These are phyloP conservation scores for Pocota personata DNA, from an alignment of 2,888 invertebrate species.

Conservation along the genomic window DNA sequence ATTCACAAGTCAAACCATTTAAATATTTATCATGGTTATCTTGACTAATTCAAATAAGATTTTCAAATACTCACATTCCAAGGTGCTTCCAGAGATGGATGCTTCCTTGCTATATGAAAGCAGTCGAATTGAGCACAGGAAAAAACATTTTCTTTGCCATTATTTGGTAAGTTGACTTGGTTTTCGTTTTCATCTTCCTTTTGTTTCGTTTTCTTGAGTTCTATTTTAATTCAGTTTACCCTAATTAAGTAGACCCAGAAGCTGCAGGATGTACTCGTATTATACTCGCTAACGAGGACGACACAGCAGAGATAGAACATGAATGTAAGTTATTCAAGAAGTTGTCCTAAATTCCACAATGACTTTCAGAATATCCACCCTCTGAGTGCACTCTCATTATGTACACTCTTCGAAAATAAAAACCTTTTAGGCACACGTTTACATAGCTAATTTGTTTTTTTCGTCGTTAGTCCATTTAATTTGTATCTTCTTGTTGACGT, in stretches of 20 bases:
- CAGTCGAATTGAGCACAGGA: too few species aligned
- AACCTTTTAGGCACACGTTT: conserved; percentile 40
- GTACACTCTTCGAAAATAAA: background rate
- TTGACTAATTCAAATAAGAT: too few species aligned
- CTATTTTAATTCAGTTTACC: conserved; percentile 25
- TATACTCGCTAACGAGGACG: background rate
- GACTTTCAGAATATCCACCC: background rate
- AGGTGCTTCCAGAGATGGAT: too few species aligned
- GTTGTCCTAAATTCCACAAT: conserved; percentile 20
- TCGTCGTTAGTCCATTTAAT: background rate
- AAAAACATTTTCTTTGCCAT: too few species aligned
- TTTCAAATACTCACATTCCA: too few species aligned
- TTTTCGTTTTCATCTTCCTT: conserved; percentile 4
- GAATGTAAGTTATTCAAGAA: conserved; percentile 8
- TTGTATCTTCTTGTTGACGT: background rate
- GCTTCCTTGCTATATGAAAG: too few species aligned
- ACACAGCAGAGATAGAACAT: background rate
- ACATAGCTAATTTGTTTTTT: conserved; percentile 26
- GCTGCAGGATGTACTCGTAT: background rate
- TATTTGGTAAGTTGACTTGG: conserved; percentile 22
- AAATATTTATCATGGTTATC: too few species aligned
- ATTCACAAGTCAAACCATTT: too few species aligned
- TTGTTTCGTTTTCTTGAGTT: background rate
- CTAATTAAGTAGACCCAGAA: conserved; percentile 34
- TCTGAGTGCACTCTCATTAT: background rate